Evolutionary conservation across 2,113 vertebrate genomes (phyloP).

Genomic region (Chaenocephalus aceratus): DNA sequence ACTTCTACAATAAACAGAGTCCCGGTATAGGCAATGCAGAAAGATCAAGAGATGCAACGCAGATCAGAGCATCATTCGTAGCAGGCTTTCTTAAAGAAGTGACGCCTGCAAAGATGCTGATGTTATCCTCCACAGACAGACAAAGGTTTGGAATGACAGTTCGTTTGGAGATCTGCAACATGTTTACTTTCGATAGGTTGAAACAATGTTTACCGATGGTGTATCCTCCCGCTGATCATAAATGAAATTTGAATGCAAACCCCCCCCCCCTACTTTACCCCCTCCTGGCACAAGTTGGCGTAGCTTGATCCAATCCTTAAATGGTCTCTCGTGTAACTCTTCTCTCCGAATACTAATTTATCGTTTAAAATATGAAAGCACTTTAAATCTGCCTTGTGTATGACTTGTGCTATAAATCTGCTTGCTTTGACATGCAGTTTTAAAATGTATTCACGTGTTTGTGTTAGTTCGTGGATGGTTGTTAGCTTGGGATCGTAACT

Average conservation of each 20-base stretch:
- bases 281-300: too few relatives aligned
- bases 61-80: constrained; percentile 20
- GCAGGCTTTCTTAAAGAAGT: constrained; percentile 14
- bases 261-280: too few relatives aligned
- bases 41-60: constrained; percentile 15
- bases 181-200: too few relatives aligned
- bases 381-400: neutral
- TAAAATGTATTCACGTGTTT: neutral
- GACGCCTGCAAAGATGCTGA: neutral
- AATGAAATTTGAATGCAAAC: too few relatives aligned
- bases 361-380: too few relatives aligned
- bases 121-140: neutral
- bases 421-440: neutral
- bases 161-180: too few relatives aligned
- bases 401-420: neutral
- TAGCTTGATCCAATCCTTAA: too few relatives aligned
- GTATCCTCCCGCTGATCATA: too few relatives aligned
- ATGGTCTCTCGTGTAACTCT: too few relatives aligned
- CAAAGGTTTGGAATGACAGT: neutral
- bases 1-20: constrained; percentile 51
- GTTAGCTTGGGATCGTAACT: neutral
- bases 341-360: too few relatives aligned
- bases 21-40: neutral
- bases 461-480: neutral
- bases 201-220: too few relatives aligned